phyloP scores from a whole-genome alignment of 2,888 invertebrate genomes.

The Pristionchus fissidentatus region DNA sequence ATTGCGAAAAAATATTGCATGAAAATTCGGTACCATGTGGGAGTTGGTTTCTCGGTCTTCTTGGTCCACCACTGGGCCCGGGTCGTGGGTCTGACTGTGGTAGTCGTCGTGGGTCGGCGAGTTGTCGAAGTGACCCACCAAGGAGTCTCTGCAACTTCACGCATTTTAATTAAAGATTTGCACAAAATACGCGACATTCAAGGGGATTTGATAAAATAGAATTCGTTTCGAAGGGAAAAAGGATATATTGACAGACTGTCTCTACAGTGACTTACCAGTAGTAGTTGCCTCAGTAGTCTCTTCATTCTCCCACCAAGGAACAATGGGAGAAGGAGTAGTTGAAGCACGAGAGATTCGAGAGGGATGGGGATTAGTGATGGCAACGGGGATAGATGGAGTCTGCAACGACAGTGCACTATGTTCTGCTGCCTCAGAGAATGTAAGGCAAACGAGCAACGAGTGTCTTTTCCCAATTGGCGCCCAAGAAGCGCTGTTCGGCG shows the following conservation, averaged over 20 bases:
- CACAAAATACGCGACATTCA: neutral
- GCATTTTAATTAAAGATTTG: neutral
- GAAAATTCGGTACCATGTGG: constrained; percentile 17
- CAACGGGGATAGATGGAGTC: constrained; percentile 36
- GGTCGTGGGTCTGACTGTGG: no score
- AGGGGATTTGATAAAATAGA: no score
- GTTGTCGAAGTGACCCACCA: constrained; percentile 28
- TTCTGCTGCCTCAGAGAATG: no score
- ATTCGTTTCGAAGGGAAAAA: neutral
- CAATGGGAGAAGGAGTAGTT: neutral
- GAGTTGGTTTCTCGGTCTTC: constrained; percentile 46
- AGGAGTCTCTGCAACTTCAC: neutral
- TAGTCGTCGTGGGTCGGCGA: neutral
- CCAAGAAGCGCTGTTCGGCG: no score
- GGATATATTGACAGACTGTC: no score
- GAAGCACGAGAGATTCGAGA: constrained; percentile 30
- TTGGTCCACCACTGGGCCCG: constrained; percentile 34
- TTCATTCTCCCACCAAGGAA: no score
- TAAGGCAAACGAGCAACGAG: no score
- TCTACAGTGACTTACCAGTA: neutral
- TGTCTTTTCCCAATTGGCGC: no score
- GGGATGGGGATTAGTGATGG: constrained; percentile 45
- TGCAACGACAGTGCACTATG: no score
- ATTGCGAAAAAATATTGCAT: neutral
- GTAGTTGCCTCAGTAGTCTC: neutral